phyloP scores from a whole-genome alignment of 2,113 vertebrate genomes.

The Salvelinus alpinus region DNA sequence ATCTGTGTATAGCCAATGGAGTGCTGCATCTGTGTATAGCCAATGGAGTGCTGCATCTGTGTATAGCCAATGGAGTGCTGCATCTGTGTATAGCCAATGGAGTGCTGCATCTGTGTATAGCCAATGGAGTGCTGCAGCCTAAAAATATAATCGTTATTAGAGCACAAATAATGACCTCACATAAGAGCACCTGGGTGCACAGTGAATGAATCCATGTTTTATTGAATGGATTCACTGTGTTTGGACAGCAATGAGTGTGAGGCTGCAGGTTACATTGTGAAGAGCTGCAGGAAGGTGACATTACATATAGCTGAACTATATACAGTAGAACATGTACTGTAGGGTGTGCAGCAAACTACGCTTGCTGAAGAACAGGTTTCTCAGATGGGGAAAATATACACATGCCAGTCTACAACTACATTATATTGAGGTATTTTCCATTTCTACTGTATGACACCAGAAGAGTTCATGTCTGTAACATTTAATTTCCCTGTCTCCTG shows the following conservation, averaged over 20 bases:
- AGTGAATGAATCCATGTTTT: constrained; percentile 29
- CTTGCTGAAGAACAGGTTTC: not conserved
- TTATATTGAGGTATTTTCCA: not conserved
- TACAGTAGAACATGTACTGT: not conserved
- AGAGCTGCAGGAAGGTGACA: not conserved
- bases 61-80: too few relatives aligned
- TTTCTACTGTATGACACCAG: constrained; percentile 32
- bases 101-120: not conserved
- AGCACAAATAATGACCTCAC: constrained; percentile 39
- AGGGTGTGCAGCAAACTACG: not conserved
- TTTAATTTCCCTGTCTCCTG: constrained; percentile 45
- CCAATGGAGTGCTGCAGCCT: not conserved
- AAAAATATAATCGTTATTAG: constrained; percentile 35
- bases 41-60: too few relatives aligned
- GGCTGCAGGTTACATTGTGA: constrained; percentile 10
- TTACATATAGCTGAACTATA: not conserved
- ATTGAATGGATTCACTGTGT: constrained; percentile 18
- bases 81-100: too few relatives aligned
- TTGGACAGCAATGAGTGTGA: constrained; percentile 13
- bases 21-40: too few relatives aligned
- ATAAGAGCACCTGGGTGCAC: constrained; percentile 31
- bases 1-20: not conserved
- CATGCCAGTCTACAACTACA: not conserved
- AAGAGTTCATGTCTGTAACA: constrained; percentile 45
- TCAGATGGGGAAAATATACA: not conserved